Percentiles rank a stretch among this genome's conserved stretches.
Evolutionary conservation across 2,113 vertebrate genomes (phyloP).

Genomic region (Brachypteracias leptosomus): DNA sequence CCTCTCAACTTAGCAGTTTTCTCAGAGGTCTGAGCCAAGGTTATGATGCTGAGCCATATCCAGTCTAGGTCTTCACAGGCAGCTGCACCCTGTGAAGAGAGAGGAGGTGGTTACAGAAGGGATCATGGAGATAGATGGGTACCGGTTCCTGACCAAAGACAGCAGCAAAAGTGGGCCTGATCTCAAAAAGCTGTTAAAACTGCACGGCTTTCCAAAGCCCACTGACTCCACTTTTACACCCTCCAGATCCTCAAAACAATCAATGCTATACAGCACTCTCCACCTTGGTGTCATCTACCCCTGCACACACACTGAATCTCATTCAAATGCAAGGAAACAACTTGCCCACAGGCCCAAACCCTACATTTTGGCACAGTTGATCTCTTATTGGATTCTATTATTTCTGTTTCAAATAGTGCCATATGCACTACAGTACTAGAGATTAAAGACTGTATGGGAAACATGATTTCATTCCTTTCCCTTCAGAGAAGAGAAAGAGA

Average conservation of each 20-base stretch:
- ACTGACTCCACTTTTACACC: neutral
- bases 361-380: neutral
- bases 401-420: neutral
- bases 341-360: neutral
- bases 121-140: neutral
- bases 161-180: neutral
- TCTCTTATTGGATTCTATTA: neutral
- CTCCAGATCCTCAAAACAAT: neutral
- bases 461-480: neutral
- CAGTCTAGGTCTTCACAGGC: neutral
- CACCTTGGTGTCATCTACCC: neutral
- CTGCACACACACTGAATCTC: neutral
- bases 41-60: neutral
- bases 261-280: neutral
- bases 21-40: neutral
- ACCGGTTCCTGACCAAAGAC: neutral
- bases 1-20: neutral
- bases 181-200: neutral
- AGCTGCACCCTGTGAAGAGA: neutral
- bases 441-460: constrained; percentile 1
- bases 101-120: neutral
- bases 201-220: neutral
- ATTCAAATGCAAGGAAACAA: neutral
- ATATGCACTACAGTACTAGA: neutral
- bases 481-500: neutral